These are phyloP conservation scores for Stercorarius parasiticus DNA, from an alignment of 2,113 vertebrate genomes.

Conservation along the genomic window DNA sequence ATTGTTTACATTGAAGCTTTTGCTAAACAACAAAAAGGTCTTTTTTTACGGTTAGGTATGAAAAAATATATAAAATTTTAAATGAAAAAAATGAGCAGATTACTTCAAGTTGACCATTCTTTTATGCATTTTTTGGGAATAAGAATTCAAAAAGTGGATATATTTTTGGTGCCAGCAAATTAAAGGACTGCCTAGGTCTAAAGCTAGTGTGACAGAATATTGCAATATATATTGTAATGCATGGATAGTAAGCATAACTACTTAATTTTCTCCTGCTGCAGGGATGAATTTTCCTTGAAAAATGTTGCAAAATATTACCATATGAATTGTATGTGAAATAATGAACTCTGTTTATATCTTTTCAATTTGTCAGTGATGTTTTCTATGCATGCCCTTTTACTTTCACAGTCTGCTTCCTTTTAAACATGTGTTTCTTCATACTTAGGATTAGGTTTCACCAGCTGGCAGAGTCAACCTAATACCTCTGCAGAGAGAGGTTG, in stretches of 20 bases:
- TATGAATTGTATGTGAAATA: background rate
- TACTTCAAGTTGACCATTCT: background rate
- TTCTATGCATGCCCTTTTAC: background rate
- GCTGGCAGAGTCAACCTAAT: background rate
- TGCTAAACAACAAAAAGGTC: background rate
- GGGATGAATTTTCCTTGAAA: background rate
- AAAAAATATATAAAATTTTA: background rate
- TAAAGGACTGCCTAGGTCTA: background rate
- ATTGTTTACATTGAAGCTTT: background rate
- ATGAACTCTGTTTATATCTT: background rate
- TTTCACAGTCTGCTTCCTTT: background rate
- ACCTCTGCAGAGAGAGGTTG: background rate
- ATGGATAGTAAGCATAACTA: background rate
- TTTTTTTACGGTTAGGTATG: background rate
- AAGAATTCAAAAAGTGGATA: background rate
- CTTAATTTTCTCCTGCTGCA: background rate
- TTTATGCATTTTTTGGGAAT: background rate
- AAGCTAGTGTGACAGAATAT: background rate
- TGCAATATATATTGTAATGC: background rate
- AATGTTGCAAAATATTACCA: background rate
- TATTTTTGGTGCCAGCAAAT: background rate
- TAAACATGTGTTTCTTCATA: background rate
- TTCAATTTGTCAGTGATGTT: accelerated
- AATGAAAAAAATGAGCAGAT: background rate
- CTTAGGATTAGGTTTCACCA: background rate